Conservation (phyloP, 1,140 invertebrate species). For the Drosophila bipectinata region DNA sequence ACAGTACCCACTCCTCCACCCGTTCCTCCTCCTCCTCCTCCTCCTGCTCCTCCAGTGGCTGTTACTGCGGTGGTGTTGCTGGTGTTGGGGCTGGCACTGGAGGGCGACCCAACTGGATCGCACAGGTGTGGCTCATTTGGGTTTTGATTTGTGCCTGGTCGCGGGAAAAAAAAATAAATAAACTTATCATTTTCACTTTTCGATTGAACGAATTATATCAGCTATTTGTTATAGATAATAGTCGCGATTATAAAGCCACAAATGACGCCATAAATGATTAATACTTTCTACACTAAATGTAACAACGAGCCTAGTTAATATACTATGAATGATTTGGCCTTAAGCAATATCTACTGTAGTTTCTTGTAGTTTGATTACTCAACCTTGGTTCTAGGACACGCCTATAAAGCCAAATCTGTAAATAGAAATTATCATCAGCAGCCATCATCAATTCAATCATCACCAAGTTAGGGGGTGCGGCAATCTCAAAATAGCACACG, state of each 20-base stretch:
- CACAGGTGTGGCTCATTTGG: slow-evolving; percentile 77
- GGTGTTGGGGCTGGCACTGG: slow-evolving; percentile 42
- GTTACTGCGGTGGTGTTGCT: slow-evolving; percentile 9
- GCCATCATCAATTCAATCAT: slow-evolving; percentile 57
- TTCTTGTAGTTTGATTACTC: slow-evolving; percentile 54
- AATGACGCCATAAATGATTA: slow-evolving; percentile 33
- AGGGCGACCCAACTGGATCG: slow-evolving; percentile 54
- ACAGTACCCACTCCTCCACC: slow-evolving; percentile 16
- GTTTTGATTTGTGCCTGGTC: slow-evolving; percentile 76
- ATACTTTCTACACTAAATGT: slow-evolving; percentile 2
- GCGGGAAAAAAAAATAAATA: slow-evolving; percentile 13
- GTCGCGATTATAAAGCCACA: slow-evolving; percentile 15
- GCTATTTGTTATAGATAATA: slow-evolving; percentile 30
- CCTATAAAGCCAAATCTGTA: slow-evolving; percentile 73
- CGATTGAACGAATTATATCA: slow-evolving; percentile 41
- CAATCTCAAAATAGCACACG: slow-evolving; percentile 10
- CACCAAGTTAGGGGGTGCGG: slow-evolving; percentile 56
- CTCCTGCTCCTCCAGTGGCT: slow-evolving; percentile 4
- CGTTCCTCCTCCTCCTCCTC: slow-evolving; percentile 9
- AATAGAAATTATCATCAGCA: slow-evolving; percentile 78
- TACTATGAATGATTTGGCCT: not conserved
- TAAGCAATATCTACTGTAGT: slow-evolving; percentile 22
- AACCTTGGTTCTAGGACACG: slow-evolving; percentile 67
- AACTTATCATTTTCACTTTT: slow-evolving; percentile 31
- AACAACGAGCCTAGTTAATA: not conserved